Conservation (phyloP, 2,888 invertebrate genomes). For the Arctia plantaginis region DNA sequence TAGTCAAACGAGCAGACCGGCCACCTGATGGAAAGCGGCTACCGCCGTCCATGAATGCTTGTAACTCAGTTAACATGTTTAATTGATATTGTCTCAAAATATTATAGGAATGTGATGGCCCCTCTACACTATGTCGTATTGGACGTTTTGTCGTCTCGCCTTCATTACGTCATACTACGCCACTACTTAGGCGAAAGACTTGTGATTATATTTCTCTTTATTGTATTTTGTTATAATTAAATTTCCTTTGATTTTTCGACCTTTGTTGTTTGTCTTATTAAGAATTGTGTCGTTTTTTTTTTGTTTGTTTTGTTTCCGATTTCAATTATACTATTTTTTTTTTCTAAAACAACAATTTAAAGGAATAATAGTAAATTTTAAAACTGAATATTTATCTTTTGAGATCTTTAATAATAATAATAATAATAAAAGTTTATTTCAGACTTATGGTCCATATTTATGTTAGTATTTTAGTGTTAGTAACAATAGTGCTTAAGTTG, state of each 20-base stretch:
- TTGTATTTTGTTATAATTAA: constrained; percentile 50
- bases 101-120: constrained; percentile 7
- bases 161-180: constrained; percentile 23
- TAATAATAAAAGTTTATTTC: no score
- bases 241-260: constrained; percentile 52
- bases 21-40: no score
- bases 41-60: no score
- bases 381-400: background rate
- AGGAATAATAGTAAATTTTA: background rate
- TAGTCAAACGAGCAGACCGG: no score
- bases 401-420: no score
- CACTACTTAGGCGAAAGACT: constrained; percentile 20
- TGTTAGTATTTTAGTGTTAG: no score
- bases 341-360: background rate
- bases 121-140: constrained; percentile 14
- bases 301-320: constrained; percentile 7
- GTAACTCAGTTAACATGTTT: background rate
- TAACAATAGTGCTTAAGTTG: no score
- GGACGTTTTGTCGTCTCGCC: constrained; percentile 19
- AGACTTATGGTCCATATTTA: no score
- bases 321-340: constrained; percentile 7
- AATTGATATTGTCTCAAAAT: background rate
- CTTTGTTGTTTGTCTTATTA: constrained; percentile 45
- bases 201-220: constrained; percentile 22
- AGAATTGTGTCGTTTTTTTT: constrained; percentile 36